Evolutionary conservation across 2,113 vertebrate species (phyloP).

Genomic region (Philantomba maxwellii): DNA sequence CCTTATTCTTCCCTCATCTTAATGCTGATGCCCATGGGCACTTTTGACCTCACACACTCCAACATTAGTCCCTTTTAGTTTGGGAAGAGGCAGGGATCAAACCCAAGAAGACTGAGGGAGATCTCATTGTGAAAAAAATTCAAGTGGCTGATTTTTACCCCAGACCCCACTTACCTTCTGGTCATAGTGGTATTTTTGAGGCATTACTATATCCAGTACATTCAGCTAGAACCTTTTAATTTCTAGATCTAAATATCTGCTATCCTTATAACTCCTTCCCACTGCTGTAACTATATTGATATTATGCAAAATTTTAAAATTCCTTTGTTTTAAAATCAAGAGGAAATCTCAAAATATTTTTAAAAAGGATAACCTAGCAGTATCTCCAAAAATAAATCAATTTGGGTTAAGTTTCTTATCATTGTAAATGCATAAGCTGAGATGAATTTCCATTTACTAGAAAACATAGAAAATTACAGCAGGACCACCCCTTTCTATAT

Average conservation of each 20-base stretch:
- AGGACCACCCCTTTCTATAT: not conserved
- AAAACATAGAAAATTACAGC: not conserved
- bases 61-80: not conserved
- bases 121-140: not conserved
- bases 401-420: not conserved
- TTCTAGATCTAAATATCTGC: not conserved
- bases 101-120: not conserved
- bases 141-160: not conserved
- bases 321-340: slow-evolving; percentile 10
- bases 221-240: not conserved
- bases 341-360: not conserved
- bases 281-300: not conserved
- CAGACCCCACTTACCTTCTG: not conserved
- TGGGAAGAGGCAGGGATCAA: not conserved
- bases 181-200: not conserved
- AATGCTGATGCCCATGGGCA: not conserved
- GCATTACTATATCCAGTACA: not conserved
- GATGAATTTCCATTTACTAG: not conserved
- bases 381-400: slow-evolving; percentile 26
- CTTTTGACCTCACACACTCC: not conserved
- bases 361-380: not conserved
- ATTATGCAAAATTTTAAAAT: not conserved
- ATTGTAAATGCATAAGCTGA: not conserved
- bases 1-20: not conserved
- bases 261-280: not conserved